A percentile compares a stretch with the other conserved stretches of the same genome.
Evolutionary conservation across 2,888 invertebrate species (phyloP).

Genomic region (Volucella inflata): DNA sequence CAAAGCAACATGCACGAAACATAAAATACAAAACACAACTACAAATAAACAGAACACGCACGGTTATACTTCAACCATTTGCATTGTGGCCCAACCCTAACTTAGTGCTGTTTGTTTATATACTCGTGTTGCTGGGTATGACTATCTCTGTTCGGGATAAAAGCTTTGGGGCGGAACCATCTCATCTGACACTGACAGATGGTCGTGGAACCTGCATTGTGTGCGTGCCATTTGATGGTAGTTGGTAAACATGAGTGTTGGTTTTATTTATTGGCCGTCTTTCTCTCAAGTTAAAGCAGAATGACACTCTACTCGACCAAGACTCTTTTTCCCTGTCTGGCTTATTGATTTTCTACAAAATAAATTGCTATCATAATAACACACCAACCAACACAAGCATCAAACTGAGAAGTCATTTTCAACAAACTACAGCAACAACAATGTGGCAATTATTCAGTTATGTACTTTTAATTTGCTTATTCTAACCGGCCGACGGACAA

Average conservation of each 20-base stretch:
- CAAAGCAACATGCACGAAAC: neutral
- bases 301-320: constrained; percentile 10
- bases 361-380: constrained; percentile 9
- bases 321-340: constrained; percentile 35
- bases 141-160: constrained; percentile 29
- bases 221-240: constrained; percentile 2
- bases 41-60: neutral
- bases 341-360: constrained; percentile 63
- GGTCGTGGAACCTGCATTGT: constrained; percentile 17
- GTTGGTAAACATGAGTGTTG: neutral
- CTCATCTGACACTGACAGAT: constrained; percentile 34
- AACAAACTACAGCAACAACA: constrained; percentile 21
- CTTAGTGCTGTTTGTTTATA: constrained; percentile 25
- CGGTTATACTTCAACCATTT: constrained; percentile 63
- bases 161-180: constrained; percentile 71
- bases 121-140: constrained; percentile 21
- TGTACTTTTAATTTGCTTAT: constrained; percentile 48
- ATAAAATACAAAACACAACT: no score
- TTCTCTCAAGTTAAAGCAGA: constrained; percentile 5
- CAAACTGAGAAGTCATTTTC: neutral
- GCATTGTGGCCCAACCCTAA: constrained; percentile 66
- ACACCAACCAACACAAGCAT: neutral
- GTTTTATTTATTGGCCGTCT: constrained; percentile 1
- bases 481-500: constrained; percentile 30
- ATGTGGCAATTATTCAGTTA: constrained; percentile 44